Evolutionary conservation across 2,888 invertebrate genomes (phyloP), one percentile per base, ranked within the genome.

Genomic region (Hecatera dysodea): DNA sequence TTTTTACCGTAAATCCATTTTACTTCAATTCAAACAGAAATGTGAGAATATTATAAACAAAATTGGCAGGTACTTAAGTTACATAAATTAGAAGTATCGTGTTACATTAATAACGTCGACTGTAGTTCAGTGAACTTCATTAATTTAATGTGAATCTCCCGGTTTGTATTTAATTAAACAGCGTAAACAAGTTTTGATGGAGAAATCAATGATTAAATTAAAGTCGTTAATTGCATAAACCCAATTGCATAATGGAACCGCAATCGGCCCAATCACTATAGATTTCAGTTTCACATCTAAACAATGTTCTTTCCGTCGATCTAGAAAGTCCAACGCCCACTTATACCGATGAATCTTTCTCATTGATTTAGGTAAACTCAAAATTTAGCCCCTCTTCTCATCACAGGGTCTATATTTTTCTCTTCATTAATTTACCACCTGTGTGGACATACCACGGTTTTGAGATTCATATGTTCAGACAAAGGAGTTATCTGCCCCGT

Each of bases 131-230:
- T 33, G 56, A 80, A 80, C 50, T 66, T 64, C 9, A 61, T 61
- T 64, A 64, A 82, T 67, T 66, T 69, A 50, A 53, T 57, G 53
- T 64, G 62, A 66, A 64, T 61, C 44, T 67, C 50, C 42, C 42
- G 27, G 50, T 60, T 78, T 53, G 7, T 77, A 52, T 56, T 44
- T 57, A 46, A 67, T 71, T 60, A 42, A 19, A 39, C n/a, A 72
- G 12, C 42, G 50, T 27, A 66, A 73, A 73, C 82, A 72, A 72
- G 83, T 79, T 82, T 66, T 69, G 22, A 60, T 64, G 36, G 42
- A 48, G 50, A 55, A 67, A 60, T 81, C 39, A 55, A 62, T 57
- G 0, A 56, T 60, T 44, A 48, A 53, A 55, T 57, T 29, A 19
- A 33, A 29, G 15, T 29, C 17, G 48, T 17, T 48, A 29, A 15